Evolutionary conservation across 2,888 invertebrate genomes (phyloP), one percentile per base, ranked within the genome.

Genomic region (Notodromas monacha): DNA sequence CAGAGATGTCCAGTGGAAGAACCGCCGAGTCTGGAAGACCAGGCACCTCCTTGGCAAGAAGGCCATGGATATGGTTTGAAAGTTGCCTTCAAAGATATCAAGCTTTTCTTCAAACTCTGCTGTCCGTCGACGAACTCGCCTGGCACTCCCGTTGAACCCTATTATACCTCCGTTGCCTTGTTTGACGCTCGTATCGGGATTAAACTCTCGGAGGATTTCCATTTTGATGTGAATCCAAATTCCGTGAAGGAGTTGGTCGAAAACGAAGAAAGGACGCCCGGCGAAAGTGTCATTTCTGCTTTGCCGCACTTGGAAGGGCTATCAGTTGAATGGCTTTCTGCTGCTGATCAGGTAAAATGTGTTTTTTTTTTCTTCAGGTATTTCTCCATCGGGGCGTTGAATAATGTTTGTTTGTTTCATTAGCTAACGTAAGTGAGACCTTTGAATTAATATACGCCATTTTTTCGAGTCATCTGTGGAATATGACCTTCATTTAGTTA

Each of bases 121-220:
- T 8, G 21, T 21, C 8, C 6, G 21, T 21, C 12, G 31, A 12
- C 26, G 16, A 8, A n/a, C 33, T 30, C 4, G 15, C 27, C 32
- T 34, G 28, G 32, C n/a, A 37, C 39, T 16, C 43, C 61, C 54
- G 68, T 89, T 31, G 92, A 92, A 47, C 89, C 92, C 1, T 89
- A 89, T 51, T 73, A 73, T 45, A 68, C 84, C 12, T 65, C 69
- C 29, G 51, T 92, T 38, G 68, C 77, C 33, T 52, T 92, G 26
- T 92, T 74, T 49, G 89, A 92, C 55, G 72, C 70, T 4, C 66
- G 68, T 43, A 65, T 65, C 38, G 70, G 70, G 21, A 61, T 65
- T 43, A 86, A 86, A 52, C 55, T 89, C 37, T 73, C 79, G 2
- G 86, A 86, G 48, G 79, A 77, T 51, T 84, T 84, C 52, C 68